Percentiles rank a stretch among this genome's conserved stretches.
These are phyloP conservation scores for Siniperca obscura DNA, from an alignment of 2,797 vertebrate species.

Conservation along the genomic window DNA sequence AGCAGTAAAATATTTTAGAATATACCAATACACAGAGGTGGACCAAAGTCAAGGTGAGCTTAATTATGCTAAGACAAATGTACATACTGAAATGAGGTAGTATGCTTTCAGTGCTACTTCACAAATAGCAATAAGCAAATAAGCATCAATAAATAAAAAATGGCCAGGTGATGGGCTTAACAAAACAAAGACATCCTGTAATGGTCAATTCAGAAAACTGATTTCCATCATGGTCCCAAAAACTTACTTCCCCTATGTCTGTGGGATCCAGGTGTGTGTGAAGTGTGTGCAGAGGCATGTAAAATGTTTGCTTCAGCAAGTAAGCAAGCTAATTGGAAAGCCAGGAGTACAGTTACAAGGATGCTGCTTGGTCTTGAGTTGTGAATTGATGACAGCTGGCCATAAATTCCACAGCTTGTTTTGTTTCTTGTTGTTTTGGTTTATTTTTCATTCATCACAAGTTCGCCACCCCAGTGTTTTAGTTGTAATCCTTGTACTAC, in stretches of 20 bases:
- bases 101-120: too few relatives aligned
- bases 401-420: background rate
- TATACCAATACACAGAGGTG: too few relatives aligned
- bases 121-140: too few relatives aligned
- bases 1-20: too few relatives aligned
- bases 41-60: too few relatives aligned
- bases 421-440: background rate
- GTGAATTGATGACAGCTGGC: background rate
- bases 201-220: background rate
- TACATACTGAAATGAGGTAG: too few relatives aligned
- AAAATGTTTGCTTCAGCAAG: background rate
- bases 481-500: background rate
- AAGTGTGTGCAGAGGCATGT: background rate
- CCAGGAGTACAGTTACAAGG: background rate
- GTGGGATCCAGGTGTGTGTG: background rate
- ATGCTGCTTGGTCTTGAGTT: background rate
- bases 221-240: background rate
- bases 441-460: slow-evolving; percentile 11
- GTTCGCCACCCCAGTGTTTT: background rate
- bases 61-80: too few relatives aligned
- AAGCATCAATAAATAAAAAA: too few relatives aligned
- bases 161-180: too few relatives aligned
- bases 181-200: too few relatives aligned
- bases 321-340: background rate
- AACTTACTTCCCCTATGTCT: background rate